Conservation (phyloP, 2,888 invertebrate species). For the Elysia crispata region DNA sequence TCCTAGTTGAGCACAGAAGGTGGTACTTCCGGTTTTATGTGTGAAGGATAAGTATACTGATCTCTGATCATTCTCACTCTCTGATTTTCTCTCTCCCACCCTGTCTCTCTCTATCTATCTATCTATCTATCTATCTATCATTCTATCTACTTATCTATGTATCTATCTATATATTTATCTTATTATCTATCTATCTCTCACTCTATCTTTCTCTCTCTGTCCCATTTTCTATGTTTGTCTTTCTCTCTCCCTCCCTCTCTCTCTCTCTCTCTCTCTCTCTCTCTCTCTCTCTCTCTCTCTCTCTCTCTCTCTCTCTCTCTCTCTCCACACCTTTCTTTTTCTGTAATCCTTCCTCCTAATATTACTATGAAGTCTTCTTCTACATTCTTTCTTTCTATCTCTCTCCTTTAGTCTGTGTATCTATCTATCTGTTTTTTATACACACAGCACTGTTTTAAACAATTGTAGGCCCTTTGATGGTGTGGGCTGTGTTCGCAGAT, state of each 20-base stretch:
- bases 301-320: neutral
- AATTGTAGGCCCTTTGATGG: too few relatives aligned
- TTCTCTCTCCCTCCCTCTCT: conserved; percentile 10
- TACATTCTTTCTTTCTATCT: neutral
- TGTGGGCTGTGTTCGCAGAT: too few relatives aligned
- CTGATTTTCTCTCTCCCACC: too few relatives aligned
- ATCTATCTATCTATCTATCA: conserved; percentile 12
- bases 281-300: conserved; percentile 28
- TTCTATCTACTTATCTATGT: conserved; percentile 5
- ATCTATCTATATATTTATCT: conserved; percentile 7
- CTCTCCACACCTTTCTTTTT: too few relatives aligned
- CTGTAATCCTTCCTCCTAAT: neutral
- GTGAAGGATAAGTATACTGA: too few relatives aligned
- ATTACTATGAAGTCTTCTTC: too few relatives aligned
- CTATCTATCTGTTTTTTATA: too few relatives aligned
- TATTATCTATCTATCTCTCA: conserved; percentile 5
- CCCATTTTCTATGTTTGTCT: neutral
- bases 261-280: conserved; percentile 13
- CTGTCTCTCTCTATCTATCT: neutral
- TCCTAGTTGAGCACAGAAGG: too few relatives aligned
- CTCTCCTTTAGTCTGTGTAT: too few relatives aligned
- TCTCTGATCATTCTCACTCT: too few relatives aligned
- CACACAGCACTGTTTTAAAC: too few relatives aligned
- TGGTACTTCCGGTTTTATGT: too few relatives aligned
- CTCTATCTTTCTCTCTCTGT: conserved; percentile 15